A percentile compares a stretch with the other conserved stretches of the same genome.
Conservation (phyloP, 2,888 invertebrate genomes). For the Polyommatus icarus region DNA sequence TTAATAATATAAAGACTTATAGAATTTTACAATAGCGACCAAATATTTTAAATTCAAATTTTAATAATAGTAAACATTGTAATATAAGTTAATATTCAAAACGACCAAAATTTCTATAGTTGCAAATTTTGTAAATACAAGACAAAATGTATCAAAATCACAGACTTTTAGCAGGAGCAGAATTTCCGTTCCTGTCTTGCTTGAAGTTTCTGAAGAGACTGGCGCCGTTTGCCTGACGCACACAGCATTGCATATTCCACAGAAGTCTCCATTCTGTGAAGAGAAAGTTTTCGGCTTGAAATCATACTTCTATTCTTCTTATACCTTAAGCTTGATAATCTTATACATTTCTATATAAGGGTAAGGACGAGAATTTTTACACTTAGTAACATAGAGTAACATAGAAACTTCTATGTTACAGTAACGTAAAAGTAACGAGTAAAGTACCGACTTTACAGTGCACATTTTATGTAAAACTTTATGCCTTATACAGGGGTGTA, state of each 20-base stretch:
- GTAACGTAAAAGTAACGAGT: no score
- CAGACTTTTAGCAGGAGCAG: constrained; percentile 61
- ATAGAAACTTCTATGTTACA: no score
- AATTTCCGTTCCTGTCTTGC: constrained; percentile 66
- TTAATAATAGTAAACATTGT: constrained; percentile 2
- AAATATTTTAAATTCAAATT: constrained; percentile 10
- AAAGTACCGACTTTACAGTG: no score
- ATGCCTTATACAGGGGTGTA: no score
- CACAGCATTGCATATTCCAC: constrained; percentile 84
- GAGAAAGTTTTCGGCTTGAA: not conserved
- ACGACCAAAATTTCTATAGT: constrained; percentile 9
- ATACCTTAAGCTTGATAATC: not conserved
- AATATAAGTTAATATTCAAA: constrained; percentile 21
- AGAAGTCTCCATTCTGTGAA: constrained; percentile 82
- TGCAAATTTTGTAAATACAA: constrained; percentile 31
- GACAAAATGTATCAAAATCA: constrained; percentile 42
- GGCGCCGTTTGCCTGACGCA: constrained; percentile 68
- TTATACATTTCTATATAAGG: not conserved
- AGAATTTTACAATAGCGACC: not conserved
- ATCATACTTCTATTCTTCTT: not conserved
- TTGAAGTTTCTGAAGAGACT: constrained; percentile 70
- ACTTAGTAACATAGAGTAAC: no score
- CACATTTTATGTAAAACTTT: no score
- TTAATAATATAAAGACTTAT: not conserved
- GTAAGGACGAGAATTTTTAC: no score